Evolutionary conservation across 2,113 vertebrate genomes (phyloP).

Genomic region (Antigone vipio): DNA sequence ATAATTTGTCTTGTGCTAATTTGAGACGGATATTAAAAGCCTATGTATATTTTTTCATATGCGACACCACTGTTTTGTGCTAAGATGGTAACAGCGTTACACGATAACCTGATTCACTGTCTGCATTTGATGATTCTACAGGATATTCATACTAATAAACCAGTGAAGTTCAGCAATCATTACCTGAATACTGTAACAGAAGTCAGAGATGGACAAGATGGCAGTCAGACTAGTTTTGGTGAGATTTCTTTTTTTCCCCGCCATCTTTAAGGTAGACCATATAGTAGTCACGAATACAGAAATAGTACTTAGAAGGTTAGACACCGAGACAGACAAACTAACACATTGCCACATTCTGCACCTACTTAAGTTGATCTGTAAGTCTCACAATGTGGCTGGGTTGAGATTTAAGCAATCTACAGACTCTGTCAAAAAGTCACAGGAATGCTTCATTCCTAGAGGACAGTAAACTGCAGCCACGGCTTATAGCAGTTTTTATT

Average conservation of each 20-base stretch:
- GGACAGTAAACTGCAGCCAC: neutral
- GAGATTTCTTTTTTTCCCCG: neutral
- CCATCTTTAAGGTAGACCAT: neutral
- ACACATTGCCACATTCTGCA: neutral
- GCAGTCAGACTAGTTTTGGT: slow-evolving; percentile 69
- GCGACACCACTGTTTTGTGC: neutral
- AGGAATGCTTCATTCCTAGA: neutral
- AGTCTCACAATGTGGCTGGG: neutral
- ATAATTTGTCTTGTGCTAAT: neutral
- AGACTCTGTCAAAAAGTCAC: neutral
- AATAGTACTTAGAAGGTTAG: neutral
- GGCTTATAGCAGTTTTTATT: neutral
- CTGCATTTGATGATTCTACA: slow-evolving; percentile 53
- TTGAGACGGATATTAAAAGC: neutral
- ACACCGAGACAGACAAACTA: neutral
- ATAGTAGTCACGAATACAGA: neutral
- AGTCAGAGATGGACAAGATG: slow-evolving; percentile 23
- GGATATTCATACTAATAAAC: slow-evolving; percentile 58
- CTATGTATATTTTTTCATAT: neutral
- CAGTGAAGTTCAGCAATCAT: slow-evolving; percentile 47
- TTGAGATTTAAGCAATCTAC: neutral
- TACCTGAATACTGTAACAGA: slow-evolving; percentile 61
- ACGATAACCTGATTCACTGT: neutral
- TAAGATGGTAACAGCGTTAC: neutral
- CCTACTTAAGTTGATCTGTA: neutral